These are phyloP conservation scores for Agonopterix arenella DNA, from an alignment of 2,888 invertebrate species.

Conservation along the genomic window DNA sequence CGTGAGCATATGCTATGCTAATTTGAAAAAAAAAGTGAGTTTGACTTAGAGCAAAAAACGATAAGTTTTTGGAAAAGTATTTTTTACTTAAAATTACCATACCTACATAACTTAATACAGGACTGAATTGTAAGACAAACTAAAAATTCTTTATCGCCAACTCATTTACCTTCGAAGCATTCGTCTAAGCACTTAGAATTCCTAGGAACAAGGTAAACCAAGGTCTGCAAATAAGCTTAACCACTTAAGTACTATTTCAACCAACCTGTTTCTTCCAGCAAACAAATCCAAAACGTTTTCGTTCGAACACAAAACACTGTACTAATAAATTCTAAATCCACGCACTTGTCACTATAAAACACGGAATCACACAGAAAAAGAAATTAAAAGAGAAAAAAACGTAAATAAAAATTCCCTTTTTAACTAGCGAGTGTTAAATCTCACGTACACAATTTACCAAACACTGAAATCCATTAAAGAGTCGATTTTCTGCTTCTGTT, in stretches of 20 bases:
- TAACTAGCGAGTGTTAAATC: slow-evolving; percentile 15
- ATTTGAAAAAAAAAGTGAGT: too few relatives aligned
- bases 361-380: slow-evolving; percentile 24
- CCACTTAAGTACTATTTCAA: slow-evolving; percentile 12
- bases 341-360: slow-evolving; percentile 30
- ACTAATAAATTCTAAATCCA: slow-evolving; percentile 25
- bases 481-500: slow-evolving; percentile 5
- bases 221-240: background rate
- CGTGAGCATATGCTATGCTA: too few relatives aligned
- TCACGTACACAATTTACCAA: slow-evolving; percentile 17
- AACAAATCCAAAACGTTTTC: slow-evolving; percentile 12
- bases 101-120: too few relatives aligned
- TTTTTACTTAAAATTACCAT: too few relatives aligned
- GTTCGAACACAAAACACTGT: slow-evolving; percentile 25
- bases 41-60: too few relatives aligned
- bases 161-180: too few relatives aligned
- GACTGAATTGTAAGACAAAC: too few relatives aligned
- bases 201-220: too few relatives aligned
- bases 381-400: slow-evolving; percentile 22
- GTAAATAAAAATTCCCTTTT: slow-evolving; percentile 7
- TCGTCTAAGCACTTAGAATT: too few relatives aligned
- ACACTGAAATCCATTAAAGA: slow-evolving; percentile 37
- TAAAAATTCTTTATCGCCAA: too few relatives aligned
- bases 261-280: slow-evolving; percentile 23
- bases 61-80: too few relatives aligned